Base-by-base conservation (phyloP, 2,797 vertebrate genomes). In the Paedocypris micromegethes region DNA sequence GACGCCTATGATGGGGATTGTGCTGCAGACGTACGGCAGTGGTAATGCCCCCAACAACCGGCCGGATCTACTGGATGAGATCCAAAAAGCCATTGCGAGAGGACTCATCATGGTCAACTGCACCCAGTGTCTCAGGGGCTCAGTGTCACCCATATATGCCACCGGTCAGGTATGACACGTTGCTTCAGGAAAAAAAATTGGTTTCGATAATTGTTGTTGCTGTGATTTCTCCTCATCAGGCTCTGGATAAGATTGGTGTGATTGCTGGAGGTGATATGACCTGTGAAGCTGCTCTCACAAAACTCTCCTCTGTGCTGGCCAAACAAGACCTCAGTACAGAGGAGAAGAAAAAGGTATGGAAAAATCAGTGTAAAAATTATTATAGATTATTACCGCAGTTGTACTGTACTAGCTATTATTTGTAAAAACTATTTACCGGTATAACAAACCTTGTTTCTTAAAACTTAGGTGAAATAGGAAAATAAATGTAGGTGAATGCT, bases 211-310 rank as follows among this genome's bases (percentile, higher is more conserved):
- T n/a, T n/a, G n/a, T n/a, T n/a, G n/a, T n/a, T n/a, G n/a, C n/a
- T n/a, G n/a, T n/a, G n/a, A n/a, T n/a, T n/a, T n/a, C n/a, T n/a
- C 2, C 47, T 68, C 70, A 23, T 6, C 73, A 99, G 97, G 90
- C 87, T 64, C 76, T 95, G 3, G 84, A 74, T 5, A 87, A 90
- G 3, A 87, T 81, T 0, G 94, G 93, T 58, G 80, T 96, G 60
- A 82, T 97, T 65, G 80, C 91, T 4, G 96, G 95, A 48, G 84
- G 87, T 41, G 95, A 99, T 83, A 93, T 98, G 94, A 99, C 95
- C 0, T 93, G 96, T 2, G 97, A 98, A 82, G 94, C 96, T 0
- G 93, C 94, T n/a, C 84, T 99, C 76, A 89, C 93, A 58, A 99
- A 98, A 83, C 88, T 99, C 56, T 94, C 94, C 7, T 98, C 96